Evolutionary conservation across 2,797 vertebrate genomes (phyloP), one percentile per base, ranked within the genome.

Genomic region (Muraenolepis orangiensis): DNA sequence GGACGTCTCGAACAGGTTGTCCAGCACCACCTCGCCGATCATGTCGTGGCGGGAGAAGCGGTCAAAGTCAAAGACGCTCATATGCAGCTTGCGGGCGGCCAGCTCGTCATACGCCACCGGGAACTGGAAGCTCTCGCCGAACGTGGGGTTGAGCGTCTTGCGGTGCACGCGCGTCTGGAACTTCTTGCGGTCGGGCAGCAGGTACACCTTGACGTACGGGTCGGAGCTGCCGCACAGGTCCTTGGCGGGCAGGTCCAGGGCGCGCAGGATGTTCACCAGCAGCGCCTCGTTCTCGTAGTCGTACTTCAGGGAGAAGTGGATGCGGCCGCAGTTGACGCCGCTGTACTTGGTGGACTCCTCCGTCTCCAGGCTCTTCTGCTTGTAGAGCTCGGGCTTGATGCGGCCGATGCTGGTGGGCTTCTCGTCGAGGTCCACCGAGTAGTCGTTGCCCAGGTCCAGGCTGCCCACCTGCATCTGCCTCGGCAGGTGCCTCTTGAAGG

Each of bases 31-130:
- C 80, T 99, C 97, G 0, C 98, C 98, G 0, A 99, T 99, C 97
- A 99, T 99, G 77, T 99, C 98, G 0, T 99, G 98, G 69, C 98
- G 91, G 36, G 98, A 98, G 90, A 99, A 99, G 42, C 97, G 94
- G 89, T 99, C 98, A 26, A 99, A 99, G 93, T 99, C 98, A 73
- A 98, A 98, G 76, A 99, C 96, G 7, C 95, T 99, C 89, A 99
- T 95, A 75, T 99, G 98, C 80, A 99, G 95, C 90, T 99, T 99
- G 86, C 97, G 90, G 88, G 80, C 87, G 0, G 89, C 89, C 89
- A 99, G 94, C 86, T 98, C 96, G 23, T 98, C 96, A 0, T 99
- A 98, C 87, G 96, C 94, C 89, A 98, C 97, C 0, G 96, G 96
- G 80, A 99, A 99, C 86, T 96, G 95, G 93, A 99, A 99, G 83